Evolutionary conservation across 2,113 vertebrate genomes (phyloP), one percentile per base, ranked within the genome.

Genomic region (Lophura nycthemera): DNA sequence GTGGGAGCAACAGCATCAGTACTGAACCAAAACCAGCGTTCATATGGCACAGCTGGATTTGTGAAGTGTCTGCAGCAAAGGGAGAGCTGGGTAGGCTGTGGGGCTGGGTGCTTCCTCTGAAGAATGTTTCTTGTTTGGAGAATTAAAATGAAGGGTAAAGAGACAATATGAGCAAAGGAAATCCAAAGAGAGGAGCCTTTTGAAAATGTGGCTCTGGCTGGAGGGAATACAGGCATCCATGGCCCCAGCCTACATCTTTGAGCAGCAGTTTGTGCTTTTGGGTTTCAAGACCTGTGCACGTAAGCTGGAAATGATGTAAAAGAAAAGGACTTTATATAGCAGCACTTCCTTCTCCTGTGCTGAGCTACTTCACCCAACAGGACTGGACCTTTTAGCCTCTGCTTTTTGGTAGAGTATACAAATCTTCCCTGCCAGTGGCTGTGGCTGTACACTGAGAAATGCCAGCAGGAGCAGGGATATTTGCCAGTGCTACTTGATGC

Each of bases 21-120:
- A 34, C 1, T 12, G n/a, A 65, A 48, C 63, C 20, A 40, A 19
- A 34, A 17, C 14, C 5, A 6, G 25, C 13, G 17, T 57, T 40
- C 40, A 30, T 1, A 1, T 2, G 65, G 21, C 38, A 38, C 0
- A 4, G 42, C 13, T 36, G 61, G 13, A 11, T 32, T 7, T 10
- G n/a, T 20, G 50, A 83, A 30, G 3, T 42, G 30, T 56, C 20
- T 34, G 79, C 38, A 70, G 48, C 30, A 36, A 38, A 59, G 29
- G 19, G 5, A 34, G 57, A 38, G 22, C 30, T 65, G 56, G 47
- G 69, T 16, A 43, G 50, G n/a, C 18, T 38, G 67, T 56, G 50
- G 12, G 20, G 13, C 66, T 40, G 25, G 3, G 22, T 47, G 29
- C 52, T 69, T 83, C 34, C 38, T 61, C 61, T 43, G 50, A 32